Evolutionary conservation across 1,140 invertebrate genomes (phyloP).

Genomic region (Drosophila mauritiana): DNA sequence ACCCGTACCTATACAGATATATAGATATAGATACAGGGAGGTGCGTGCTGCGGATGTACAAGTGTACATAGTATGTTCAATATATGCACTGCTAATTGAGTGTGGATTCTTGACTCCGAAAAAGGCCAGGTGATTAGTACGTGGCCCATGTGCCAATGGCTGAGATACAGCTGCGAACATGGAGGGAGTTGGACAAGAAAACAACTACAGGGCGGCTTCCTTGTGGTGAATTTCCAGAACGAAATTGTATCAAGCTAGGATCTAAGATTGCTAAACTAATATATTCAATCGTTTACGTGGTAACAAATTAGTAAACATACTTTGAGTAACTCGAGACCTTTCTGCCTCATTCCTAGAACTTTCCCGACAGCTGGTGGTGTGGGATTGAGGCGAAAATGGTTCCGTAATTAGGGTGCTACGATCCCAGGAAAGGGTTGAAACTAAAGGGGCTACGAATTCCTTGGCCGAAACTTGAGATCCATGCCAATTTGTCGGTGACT

Average conservation of each 20-base stretch:
- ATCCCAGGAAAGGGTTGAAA: constrained; percentile 23
- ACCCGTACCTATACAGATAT: not conserved
- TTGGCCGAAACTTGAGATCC: constrained; percentile 68
- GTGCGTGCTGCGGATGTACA: constrained; percentile 50
- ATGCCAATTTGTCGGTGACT: constrained; percentile 16
- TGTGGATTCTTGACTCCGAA: constrained; percentile 50
- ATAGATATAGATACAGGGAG: not conserved
- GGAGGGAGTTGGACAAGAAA: constrained; percentile 1
- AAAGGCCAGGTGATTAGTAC: constrained; percentile 65
- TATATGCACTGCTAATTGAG: constrained; percentile 36
- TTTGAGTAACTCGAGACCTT: constrained; percentile 8
- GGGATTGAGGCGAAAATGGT: constrained; percentile 1
- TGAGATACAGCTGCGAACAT: constrained; percentile 16
- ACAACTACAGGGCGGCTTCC: constrained; percentile 13
- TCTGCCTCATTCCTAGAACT: not conserved
- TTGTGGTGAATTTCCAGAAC: not conserved
- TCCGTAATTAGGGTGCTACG: constrained; percentile 16
- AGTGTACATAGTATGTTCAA: constrained; percentile 19
- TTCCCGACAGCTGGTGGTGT: constrained; percentile 10
- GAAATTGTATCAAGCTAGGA: no score
- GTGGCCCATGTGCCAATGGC: constrained; percentile 56
- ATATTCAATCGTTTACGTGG: not conserved
- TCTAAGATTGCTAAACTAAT: no score
- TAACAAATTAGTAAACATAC: not conserved
- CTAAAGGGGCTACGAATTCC: constrained; percentile 21